These are phyloP conservation scores for human (Homo sapiens) DNA, from an alignment of 2,113 vertebrate species.

Conservation along the genomic window GRCh38 chr11:83427501-83428000, in stretches of 20 bases:
- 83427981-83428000: neutral
- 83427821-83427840: neutral
- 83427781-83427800: neutral
- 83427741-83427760: neutral
- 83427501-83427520: neutral
- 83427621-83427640: neutral
- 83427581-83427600: neutral
- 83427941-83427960: neutral
- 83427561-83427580: neutral
- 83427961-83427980: neutral
- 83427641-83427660: neutral
- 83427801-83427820: neutral
- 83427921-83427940: neutral
- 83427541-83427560: neutral
- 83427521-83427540: neutral
- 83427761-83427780: neutral
- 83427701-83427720: neutral
- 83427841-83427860: neutral
- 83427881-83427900: neutral
- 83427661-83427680: neutral
- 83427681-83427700: neutral
- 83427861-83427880: neutral
- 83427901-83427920: neutral
- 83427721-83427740: neutral
- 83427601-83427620: neutral